phyloP scores from a whole-genome alignment of 2,888 invertebrate species.

The Camponotus fellah region DNA sequence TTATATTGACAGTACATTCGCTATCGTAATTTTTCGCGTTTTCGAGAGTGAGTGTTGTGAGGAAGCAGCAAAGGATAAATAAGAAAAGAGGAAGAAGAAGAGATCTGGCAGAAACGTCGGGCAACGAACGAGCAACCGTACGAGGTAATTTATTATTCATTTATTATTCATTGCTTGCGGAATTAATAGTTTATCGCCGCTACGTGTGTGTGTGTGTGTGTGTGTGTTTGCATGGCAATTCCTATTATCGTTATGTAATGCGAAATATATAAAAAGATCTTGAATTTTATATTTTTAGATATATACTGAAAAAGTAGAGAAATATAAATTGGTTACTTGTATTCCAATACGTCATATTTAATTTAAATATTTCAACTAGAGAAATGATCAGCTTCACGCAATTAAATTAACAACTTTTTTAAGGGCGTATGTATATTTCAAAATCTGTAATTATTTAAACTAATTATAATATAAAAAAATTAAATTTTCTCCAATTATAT shows the following conservation, averaged over 20 bases:
- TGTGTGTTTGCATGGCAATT: too few species aligned
- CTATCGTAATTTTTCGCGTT: background rate
- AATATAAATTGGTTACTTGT: too few species aligned
- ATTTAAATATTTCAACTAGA: too few species aligned
- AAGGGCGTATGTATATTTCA: background rate
- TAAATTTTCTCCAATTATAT: background rate
- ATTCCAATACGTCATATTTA: too few species aligned
- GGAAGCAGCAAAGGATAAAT: background rate
- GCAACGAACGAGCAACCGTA: background rate
- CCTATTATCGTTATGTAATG: too few species aligned
- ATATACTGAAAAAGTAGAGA: too few species aligned
- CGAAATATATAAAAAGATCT: too few species aligned
- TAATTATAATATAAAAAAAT: background rate
- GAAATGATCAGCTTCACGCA: too few species aligned
- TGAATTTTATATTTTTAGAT: too few species aligned
- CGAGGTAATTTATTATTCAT: background rate
- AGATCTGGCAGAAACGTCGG: background rate
- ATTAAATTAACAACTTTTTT: too few species aligned
- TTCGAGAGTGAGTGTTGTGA: background rate
- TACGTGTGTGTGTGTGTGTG: too few species aligned
- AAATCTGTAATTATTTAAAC: background rate
- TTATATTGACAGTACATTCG: background rate
- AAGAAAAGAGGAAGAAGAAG: background rate
- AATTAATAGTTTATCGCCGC: background rate
- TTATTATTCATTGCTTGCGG: background rate